Conservation (phyloP, 2,113 vertebrate species). For the Rhombomys opimus region DNA sequence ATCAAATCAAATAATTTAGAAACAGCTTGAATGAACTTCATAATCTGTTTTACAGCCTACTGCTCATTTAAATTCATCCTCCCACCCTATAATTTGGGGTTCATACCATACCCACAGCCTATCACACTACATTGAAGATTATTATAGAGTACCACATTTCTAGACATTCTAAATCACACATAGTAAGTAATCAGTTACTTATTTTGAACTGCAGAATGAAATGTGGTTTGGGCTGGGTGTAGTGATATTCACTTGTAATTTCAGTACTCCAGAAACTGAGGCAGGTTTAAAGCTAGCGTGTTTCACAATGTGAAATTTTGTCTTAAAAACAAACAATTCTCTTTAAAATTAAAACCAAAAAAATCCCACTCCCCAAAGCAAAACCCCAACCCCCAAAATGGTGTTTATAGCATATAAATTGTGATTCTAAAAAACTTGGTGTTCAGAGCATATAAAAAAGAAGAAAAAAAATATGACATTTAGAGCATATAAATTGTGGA, state of each 20-base stretch:
- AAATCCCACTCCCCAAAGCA: not conserved
- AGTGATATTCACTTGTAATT: not conserved
- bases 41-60: conserved; percentile 13
- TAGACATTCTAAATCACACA: conserved; percentile 36
- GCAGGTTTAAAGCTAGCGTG: not conserved
- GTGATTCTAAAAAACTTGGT: too few relatives aligned
- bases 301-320: not conserved
- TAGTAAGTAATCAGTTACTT: conserved; percentile 31
- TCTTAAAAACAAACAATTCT: not conserved
- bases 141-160: not conserved
- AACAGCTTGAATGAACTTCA: conserved; percentile 59
- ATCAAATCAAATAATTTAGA: conserved; percentile 44
- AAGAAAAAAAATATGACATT: not conserved
- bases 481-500: not conserved
- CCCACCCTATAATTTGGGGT: not conserved
- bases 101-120: conserved; percentile 40
- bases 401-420: not conserved
- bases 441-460: too few relatives aligned
- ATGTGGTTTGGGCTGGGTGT: not conserved
- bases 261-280: not conserved
- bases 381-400: not conserved
- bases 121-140: conserved; percentile 4
- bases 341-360: not conserved
- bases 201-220: conserved; percentile 29
- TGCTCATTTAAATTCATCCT: conserved; percentile 24